Percentiles rank a stretch among this genome's conserved stretches.
Conservation (phyloP, 1,140 invertebrate species). For the Nasonia vitripennis region DNA sequence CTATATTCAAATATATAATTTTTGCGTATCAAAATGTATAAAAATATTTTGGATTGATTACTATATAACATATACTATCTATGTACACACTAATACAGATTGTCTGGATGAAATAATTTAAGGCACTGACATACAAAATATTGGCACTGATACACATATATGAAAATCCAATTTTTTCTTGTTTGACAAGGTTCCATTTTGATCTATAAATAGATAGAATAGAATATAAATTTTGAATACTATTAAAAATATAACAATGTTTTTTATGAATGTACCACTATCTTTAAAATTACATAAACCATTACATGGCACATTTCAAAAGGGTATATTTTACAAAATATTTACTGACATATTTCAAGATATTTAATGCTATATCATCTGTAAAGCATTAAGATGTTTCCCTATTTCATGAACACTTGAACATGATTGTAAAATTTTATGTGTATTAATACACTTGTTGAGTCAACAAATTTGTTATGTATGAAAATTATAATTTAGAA, state of each 20-base stretch:
- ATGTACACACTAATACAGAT: conserved; percentile 21
- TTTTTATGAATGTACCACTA: background rate
- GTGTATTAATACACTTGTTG: background rate
- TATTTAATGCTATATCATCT: background rate
- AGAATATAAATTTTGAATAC: too few relatives aligned
- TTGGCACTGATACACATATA: background rate
- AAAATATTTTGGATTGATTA: conserved; percentile 21
- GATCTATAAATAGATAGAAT: too few relatives aligned
- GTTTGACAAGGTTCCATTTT: background rate
- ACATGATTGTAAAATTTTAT: background rate
- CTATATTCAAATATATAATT: conserved; percentile 6
- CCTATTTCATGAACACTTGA: background rate
- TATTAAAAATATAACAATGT: background rate
- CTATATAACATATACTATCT: background rate
- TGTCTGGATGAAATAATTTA: background rate
- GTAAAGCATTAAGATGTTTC: background rate
- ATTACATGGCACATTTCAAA: background rate
- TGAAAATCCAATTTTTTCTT: background rate
- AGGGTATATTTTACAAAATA: background rate
- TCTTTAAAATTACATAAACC: background rate
- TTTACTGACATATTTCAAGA: background rate
- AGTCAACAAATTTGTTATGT: background rate
- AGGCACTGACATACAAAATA: background rate
- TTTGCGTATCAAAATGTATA: conserved; percentile 36
- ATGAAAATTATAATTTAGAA: background rate